A percentile compares a stretch with the other conserved stretches of the same genome.
These are phyloP conservation scores for Nothoprocta perdicaria DNA, from an alignment of 2,113 vertebrate genomes.

Conservation along the genomic window DNA sequence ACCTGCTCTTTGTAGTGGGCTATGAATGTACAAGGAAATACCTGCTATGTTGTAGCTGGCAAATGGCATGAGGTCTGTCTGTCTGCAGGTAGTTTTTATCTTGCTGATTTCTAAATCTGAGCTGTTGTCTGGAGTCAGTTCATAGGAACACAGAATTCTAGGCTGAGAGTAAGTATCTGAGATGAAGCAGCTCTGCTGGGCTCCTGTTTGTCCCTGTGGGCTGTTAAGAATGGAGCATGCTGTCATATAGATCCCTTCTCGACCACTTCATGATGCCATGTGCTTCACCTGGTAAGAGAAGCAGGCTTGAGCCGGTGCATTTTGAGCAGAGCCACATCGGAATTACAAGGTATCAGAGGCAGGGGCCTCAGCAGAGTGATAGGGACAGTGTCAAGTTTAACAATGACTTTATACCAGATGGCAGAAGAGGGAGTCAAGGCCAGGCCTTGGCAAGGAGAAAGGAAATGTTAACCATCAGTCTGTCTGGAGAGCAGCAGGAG, in stretches of 20 bases:
- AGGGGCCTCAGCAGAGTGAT: neutral
- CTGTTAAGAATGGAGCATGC: neutral
- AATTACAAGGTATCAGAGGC: neutral
- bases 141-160: neutral
- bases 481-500: conserved; percentile 52
- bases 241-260: neutral
- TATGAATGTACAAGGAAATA: neutral
- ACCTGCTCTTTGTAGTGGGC: neutral
- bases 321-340: neutral
- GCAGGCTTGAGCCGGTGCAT: neutral
- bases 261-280: too few species aligned
- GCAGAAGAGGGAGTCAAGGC: conserved; percentile 47
- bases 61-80: neutral
- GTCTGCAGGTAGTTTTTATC: neutral
- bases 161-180: neutral
- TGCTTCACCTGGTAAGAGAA: neutral
- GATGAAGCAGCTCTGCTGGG: too few species aligned
- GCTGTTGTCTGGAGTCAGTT: neutral
- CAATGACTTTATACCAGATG: conserved; percentile 63
- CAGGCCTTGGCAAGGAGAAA: conserved; percentile 43
- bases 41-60: neutral
- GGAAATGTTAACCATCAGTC: conserved; percentile 41
- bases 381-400: conserved; percentile 5
- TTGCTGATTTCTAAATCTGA: neutral
- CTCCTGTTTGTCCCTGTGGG: neutral